These are phyloP conservation scores for Misgurnus mizolepis DNA, from an alignment of 2,113 vertebrate genomes.

Conservation along the genomic window DNA sequence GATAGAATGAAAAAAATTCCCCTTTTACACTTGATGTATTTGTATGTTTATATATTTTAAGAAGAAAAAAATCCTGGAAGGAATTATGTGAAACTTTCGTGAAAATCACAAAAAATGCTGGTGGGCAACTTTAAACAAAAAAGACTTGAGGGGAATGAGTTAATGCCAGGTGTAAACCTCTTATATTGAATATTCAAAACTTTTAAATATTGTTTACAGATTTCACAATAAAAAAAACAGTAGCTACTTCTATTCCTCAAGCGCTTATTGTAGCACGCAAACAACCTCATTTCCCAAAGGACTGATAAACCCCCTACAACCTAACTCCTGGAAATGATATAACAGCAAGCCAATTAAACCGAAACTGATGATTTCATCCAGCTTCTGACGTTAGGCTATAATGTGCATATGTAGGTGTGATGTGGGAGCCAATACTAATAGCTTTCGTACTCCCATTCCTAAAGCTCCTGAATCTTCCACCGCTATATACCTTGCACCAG, in stretches of 20 bases:
- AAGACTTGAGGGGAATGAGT: too few relatives aligned
- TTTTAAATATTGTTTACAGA: neutral
- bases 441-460: constrained; percentile 7
- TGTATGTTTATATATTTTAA: too few relatives aligned
- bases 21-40: too few relatives aligned
- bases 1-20: too few relatives aligned
- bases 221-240: too few relatives aligned
- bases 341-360: constrained; percentile 21
- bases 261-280: too few relatives aligned
- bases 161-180: too few relatives aligned
- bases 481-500: constrained; percentile 18
- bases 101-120: too few relatives aligned
- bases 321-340: neutral
- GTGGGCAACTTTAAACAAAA: too few relatives aligned
- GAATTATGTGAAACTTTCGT: too few relatives aligned
- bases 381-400: neutral
- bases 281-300: neutral
- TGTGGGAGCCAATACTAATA: neutral
- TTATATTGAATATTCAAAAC: neutral
- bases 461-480: constrained; percentile 27
- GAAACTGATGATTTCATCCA: constrained; percentile 18
- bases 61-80: too few relatives aligned
- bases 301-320: neutral
- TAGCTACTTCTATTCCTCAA: too few relatives aligned
- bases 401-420: neutral